These are phyloP conservation scores for Falco concolor DNA, from an alignment of 2,797 vertebrate genomes.

Conservation along the genomic window DNA sequence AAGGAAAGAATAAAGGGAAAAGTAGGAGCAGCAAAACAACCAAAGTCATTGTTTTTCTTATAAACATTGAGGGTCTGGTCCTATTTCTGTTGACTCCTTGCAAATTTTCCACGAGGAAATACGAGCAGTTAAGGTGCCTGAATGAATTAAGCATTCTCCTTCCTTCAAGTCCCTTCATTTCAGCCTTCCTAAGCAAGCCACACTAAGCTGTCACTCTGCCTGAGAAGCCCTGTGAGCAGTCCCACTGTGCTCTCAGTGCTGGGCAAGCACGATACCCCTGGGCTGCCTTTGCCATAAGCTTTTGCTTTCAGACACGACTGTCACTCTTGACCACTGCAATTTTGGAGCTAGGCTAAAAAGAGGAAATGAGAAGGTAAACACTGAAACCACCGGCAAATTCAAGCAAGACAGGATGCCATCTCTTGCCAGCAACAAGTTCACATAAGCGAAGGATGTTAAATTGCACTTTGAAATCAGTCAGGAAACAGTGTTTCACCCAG, in stretches of 20 bases:
- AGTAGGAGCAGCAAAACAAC: background rate
- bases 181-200: background rate
- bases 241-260: background rate
- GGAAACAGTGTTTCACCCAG: background rate
- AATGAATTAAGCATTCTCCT: background rate
- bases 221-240: background rate
- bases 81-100: background rate
- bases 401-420: background rate
- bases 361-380: background rate
- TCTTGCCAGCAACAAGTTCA: background rate
- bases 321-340: background rate
- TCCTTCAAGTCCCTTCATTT: background rate
- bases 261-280: fast-evolving
- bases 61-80: background rate
- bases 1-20: background rate
- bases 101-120: background rate
- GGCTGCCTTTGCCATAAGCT: background rate
- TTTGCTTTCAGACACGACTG: background rate
- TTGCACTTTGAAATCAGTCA: background rate
- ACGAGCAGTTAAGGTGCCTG: background rate
- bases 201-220: background rate
- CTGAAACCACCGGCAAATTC: background rate
- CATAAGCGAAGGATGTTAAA: background rate
- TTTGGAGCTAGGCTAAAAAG: background rate
- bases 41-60: background rate